Evolutionary conservation across 2,113 vertebrate species (phyloP).

Genomic region (Rhinolophus ferrumequinum): DNA sequence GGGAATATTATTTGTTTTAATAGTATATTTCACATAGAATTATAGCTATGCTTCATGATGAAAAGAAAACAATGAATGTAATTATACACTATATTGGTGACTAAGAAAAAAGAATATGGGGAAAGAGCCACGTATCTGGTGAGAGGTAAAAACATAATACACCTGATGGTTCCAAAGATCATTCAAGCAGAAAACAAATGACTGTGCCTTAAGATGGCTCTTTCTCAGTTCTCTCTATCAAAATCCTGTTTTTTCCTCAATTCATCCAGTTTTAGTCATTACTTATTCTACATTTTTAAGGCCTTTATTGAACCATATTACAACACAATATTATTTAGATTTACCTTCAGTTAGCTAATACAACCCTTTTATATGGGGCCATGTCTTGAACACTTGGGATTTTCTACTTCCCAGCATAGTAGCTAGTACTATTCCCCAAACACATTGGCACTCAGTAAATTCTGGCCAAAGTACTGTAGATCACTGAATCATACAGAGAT

Average conservation of each 20-base stretch:
- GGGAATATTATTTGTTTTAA: background rate
- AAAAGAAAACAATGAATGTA: background rate
- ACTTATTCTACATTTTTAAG: background rate
- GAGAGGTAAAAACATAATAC: background rate
- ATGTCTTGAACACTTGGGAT: background rate
- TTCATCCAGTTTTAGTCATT: background rate
- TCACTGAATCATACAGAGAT: conserved; percentile 14
- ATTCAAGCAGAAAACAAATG: background rate
- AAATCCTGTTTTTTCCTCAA: background rate
- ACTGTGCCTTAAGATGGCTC: background rate
- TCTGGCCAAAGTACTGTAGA: background rate
- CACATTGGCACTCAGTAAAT: background rate
- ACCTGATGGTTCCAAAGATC: background rate
- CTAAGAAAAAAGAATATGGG: background rate
- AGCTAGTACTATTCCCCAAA: background rate
- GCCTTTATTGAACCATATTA: background rate
- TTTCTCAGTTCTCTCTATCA: background rate
- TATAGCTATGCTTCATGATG: background rate
- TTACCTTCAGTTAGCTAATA: background rate
- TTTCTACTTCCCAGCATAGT: background rate
- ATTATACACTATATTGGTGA: background rate
- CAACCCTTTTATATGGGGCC: background rate
- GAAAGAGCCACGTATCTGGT: background rate
- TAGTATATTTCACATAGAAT: background rate
- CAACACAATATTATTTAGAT: background rate